A percentile compares a stretch with the other conserved stretches of the same genome.
phyloP scores from a whole-genome alignment of 2,113 vertebrate genomes.

The Pterocles orientalis region DNA sequence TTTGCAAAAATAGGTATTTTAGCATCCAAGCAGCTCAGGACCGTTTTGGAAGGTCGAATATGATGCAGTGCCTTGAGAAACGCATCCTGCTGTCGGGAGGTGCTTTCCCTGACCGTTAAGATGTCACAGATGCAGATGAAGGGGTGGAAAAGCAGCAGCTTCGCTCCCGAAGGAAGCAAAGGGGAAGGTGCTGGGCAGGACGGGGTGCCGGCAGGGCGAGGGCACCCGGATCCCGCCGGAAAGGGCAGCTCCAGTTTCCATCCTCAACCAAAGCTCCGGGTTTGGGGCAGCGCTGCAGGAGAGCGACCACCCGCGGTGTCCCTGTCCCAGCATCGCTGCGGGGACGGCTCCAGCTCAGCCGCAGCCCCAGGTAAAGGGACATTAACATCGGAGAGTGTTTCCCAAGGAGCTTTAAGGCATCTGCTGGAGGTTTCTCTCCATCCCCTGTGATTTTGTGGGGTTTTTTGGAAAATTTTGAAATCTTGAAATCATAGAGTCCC shows the following conservation, averaged over 20 bases:
- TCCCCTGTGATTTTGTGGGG: rapidly evolving
- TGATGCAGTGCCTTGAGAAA: rapidly evolving
- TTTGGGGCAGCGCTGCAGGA: background rate
- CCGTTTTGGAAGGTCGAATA: background rate
- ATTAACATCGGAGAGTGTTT: rapidly evolving
- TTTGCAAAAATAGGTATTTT: background rate
- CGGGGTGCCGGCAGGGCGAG: background rate
- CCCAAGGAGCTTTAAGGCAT: background rate
- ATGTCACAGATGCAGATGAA: background rate
- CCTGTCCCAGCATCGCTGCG: background rate
- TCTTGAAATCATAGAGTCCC: background rate
- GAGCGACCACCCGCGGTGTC: rapidly evolving
- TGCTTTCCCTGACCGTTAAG: conserved; percentile 62
- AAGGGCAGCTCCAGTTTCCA: conserved; percentile 66
- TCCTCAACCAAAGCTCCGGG: background rate
- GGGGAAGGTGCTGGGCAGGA: background rate
- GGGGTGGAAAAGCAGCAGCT: background rate
- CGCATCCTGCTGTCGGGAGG: rapidly evolving
- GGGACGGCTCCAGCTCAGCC: background rate
- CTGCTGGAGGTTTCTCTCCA: background rate
- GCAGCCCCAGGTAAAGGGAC: rapidly evolving
- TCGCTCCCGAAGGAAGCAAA: background rate
- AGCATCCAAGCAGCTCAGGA: background rate
- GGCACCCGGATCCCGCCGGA: conserved; percentile 4
- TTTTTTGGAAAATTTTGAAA: background rate